Evolutionary conservation across 1,140 invertebrate genomes (phyloP).

Genomic region (Muscidifurax raptorellus): DNA sequence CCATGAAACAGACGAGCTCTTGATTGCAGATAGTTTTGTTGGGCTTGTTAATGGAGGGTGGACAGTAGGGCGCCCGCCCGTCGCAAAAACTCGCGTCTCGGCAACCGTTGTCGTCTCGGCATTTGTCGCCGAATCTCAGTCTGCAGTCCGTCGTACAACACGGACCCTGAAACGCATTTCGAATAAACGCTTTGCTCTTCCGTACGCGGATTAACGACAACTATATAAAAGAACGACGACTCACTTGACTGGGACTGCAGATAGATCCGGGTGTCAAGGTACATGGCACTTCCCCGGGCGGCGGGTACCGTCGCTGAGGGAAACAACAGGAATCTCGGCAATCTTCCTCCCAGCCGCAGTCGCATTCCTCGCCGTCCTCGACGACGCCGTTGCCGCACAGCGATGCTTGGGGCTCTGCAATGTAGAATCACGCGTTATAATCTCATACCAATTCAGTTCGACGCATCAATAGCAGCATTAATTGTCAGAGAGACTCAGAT

Average conservation of each 20-base stretch:
- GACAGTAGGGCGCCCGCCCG: constrained; percentile 88
- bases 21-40: constrained; percentile 96
- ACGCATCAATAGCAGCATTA: too few relatives aligned
- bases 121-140: constrained; percentile 90
- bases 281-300: constrained; percentile 86
- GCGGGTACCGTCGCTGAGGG: constrained; percentile 88
- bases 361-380: constrained; percentile 97
- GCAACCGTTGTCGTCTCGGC: constrained; percentile 95
- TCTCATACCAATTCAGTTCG: not conserved
- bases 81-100: constrained; percentile 93
- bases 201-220: not conserved
- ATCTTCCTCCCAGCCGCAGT: constrained; percentile 98
- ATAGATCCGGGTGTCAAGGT: constrained; percentile 85
- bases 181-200: constrained; percentile 56
- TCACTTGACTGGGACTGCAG: constrained; percentile 89
- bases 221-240: constrained; percentile 16
- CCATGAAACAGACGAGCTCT: constrained; percentile 96
- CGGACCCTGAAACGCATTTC: constrained; percentile 84
- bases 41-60: constrained; percentile 92
- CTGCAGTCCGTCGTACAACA: constrained; percentile 94
- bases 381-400: constrained; percentile 98
- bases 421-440: constrained; percentile 29
- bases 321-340: constrained; percentile 96
- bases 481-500: too few relatives aligned
- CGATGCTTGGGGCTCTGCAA: constrained; percentile 88